These are phyloP conservation scores for Stegastes partitus DNA, from an alignment of 2,113 vertebrate species.

Conservation along the genomic window DNA sequence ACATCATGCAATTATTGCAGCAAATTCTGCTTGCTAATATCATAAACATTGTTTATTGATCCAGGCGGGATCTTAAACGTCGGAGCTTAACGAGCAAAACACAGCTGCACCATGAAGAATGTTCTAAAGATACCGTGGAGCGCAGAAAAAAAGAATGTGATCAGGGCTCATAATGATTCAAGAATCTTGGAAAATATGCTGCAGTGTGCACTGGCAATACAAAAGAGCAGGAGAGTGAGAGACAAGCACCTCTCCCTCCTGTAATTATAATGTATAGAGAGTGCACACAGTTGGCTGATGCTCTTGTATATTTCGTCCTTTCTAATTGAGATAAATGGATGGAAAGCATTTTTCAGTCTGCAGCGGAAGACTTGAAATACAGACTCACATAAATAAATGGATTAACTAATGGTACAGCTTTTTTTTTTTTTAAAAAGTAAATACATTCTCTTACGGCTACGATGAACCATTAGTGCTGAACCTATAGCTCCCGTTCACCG, in stretches of 20 bases:
- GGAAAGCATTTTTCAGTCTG: neutral
- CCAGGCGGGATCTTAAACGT: neutral
- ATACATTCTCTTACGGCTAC: conserved; percentile 11
- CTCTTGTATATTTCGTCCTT: neutral
- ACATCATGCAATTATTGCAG: too few relatives aligned
- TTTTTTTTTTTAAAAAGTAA: conserved; percentile 8
- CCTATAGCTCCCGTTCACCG: conserved; percentile 11
- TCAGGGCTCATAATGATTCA: neutral
- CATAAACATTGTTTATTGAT: neutral
- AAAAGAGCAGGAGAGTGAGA: neutral
- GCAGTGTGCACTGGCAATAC: neutral
- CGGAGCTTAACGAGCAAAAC: neutral
- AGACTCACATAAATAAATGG: neutral
- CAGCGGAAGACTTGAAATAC: neutral
- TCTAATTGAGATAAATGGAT: neutral
- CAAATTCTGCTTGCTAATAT: too few relatives aligned
- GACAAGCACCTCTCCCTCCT: neutral
- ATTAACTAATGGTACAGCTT: neutral
- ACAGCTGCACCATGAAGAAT: neutral
- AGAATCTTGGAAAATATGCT: neutral
- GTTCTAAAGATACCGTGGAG: neutral
- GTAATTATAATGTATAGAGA: neutral
- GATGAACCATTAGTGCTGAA: conserved; percentile 1
- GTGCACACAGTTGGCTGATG: neutral
- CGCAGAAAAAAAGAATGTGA: conserved; percentile 2